phyloP scores from a whole-genome alignment of 2,113 vertebrate species.

The Oceanites oceanicus region DNA sequence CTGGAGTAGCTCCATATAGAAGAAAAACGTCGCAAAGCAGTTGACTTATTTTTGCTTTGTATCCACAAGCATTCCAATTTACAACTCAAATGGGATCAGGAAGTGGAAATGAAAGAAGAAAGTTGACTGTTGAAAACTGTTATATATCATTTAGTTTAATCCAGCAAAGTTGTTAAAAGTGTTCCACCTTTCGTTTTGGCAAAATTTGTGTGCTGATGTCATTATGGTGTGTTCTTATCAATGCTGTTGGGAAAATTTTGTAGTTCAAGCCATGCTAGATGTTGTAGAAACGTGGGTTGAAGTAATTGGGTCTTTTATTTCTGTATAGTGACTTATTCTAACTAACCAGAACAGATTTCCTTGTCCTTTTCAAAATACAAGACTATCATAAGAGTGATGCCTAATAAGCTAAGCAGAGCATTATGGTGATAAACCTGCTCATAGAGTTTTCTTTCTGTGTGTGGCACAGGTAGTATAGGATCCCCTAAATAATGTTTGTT shows the following conservation, averaged over 20 bases:
- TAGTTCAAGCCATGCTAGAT: not conserved
- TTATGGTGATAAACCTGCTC: not conserved
- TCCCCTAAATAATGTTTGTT: not conserved
- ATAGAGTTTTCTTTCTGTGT: not conserved
- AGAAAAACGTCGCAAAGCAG: not conserved
- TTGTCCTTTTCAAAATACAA: not conserved
- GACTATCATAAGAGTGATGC: not conserved
- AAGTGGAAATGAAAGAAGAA: not conserved
- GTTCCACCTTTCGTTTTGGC: not conserved
- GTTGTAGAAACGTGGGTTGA: not conserved
- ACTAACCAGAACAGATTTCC: not conserved
- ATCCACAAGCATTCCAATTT: not conserved
- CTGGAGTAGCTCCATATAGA: not conserved
- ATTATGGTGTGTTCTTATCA: not conserved
- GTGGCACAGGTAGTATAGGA: not conserved
- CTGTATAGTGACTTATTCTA: not conserved
- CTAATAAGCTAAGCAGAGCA: not conserved
- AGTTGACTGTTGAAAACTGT: not conserved
- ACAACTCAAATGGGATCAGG: not conserved
- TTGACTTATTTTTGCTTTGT: not conserved
- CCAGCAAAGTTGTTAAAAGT: not conserved
- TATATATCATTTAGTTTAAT: not conserved
- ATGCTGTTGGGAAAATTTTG: not conserved
- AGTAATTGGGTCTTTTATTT: not conserved
- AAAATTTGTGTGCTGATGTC: not conserved